Conservation (phyloP, 2,797 vertebrate species). For the Pipistrellus kuhlii region DNA sequence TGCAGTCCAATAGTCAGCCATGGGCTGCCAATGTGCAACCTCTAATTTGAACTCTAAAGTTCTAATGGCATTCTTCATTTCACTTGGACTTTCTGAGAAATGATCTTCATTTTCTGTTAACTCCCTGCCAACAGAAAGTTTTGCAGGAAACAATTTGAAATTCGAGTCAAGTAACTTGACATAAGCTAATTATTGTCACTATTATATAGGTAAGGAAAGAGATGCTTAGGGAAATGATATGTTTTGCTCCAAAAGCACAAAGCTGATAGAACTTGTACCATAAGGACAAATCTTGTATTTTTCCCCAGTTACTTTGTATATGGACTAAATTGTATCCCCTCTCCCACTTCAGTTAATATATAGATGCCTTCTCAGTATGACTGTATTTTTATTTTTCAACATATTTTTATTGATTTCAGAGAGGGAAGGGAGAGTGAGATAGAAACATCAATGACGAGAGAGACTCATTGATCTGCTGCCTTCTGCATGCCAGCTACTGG, state of each 20-base stretch:
- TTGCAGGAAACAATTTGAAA: neutral
- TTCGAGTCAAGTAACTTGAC: neutral
- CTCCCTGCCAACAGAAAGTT: neutral
- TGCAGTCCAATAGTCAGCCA: neutral
- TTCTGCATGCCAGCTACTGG: too few species aligned
- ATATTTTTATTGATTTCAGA: too few species aligned
- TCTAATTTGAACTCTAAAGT: neutral
- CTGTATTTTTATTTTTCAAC: neutral
- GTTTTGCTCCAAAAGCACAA: neutral
- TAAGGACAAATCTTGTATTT: neutral
- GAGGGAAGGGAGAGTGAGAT: too few species aligned
- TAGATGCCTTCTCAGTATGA: neutral
- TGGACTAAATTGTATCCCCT: neutral
- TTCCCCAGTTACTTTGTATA: neutral
- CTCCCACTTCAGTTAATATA: neutral
- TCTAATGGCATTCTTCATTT: constrained; percentile 39
- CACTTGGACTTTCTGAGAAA: constrained; percentile 39
- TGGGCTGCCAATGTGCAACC: neutral
- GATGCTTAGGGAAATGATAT: neutral
- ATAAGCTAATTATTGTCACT: neutral
- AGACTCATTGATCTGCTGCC: too few species aligned
- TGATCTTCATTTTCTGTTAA: neutral
- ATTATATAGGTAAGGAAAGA: constrained; percentile 1
- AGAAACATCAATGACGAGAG: too few species aligned
- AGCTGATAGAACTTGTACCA: neutral